Percentiles rank a stretch among this genome's conserved stretches.
These are phyloP conservation scores for Eueides isabella DNA, from an alignment of 1,140 invertebrate species.

Conservation along the genomic window DNA sequence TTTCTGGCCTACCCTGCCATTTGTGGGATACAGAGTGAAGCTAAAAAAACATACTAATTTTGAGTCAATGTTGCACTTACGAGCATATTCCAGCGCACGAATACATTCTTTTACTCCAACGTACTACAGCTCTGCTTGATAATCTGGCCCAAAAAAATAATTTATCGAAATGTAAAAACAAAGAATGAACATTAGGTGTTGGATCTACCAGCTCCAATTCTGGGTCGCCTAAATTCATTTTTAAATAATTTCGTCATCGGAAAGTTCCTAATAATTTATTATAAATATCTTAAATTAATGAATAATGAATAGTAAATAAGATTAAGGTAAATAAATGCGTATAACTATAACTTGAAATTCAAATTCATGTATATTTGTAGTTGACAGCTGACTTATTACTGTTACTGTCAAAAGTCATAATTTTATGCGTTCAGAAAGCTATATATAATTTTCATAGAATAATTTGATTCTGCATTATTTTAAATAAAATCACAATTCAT, in stretches of 20 bases:
- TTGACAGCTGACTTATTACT: conserved; percentile 9
- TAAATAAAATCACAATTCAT: too few relatives aligned
- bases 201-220: conserved; percentile 95
- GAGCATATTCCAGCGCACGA: conserved; percentile 86
- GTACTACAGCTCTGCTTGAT: conserved; percentile 88
- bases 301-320: background rate
- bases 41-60: too few relatives aligned
- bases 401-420: background rate
- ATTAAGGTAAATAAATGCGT: too few relatives aligned
- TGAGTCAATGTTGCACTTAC: too few relatives aligned
- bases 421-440: background rate
- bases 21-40: too few relatives aligned
- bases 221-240: conserved; percentile 83
- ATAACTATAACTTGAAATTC: background rate
- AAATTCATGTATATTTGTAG: conserved; percentile 27
- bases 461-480: too few relatives aligned
- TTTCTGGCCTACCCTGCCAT: too few relatives aligned
- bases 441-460: too few relatives aligned
- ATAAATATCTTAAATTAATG: background rate
- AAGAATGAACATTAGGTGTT: conserved; percentile 92
- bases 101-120: conserved; percentile 98
- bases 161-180: conserved; percentile 94
- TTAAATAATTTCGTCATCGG: conserved; percentile 24
- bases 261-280: background rate
- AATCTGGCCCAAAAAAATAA: conserved; percentile 93